These are phyloP conservation scores for Eristalis intricaria DNA, from an alignment of 2,888 invertebrate species.

Conservation along the genomic window DNA sequence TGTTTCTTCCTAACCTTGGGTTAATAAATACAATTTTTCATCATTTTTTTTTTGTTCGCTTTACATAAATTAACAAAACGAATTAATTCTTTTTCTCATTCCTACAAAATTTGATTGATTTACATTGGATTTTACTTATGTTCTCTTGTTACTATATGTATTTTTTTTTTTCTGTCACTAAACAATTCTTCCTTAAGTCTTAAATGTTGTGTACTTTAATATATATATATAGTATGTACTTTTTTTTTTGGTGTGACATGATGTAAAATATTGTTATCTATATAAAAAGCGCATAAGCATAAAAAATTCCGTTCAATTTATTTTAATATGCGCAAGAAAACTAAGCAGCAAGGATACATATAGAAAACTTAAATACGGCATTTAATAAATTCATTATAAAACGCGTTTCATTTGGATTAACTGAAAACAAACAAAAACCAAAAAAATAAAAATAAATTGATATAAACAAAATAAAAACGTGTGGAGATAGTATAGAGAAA, in stretches of 20 bases:
- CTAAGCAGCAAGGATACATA: conserved; percentile 62
- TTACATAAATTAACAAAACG: conserved; percentile 33
- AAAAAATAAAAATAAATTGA: conserved; percentile 21
- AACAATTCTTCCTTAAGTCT: conserved; percentile 33
- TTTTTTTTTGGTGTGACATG: conserved; percentile 40
- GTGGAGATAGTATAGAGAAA: conserved; percentile 27
- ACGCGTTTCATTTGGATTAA: conserved; percentile 10
- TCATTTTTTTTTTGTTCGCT: conserved; percentile 16
- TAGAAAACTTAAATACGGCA: conserved; percentile 29
- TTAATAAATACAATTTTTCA: conserved; percentile 27
- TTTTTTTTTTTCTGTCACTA: not conserved
- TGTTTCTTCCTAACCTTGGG: conserved; percentile 12
- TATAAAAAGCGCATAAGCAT: conserved; percentile 65
- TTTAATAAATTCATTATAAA: conserved; percentile 6
- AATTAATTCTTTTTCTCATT: conserved; percentile 14
- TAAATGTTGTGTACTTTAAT: conserved; percentile 16
- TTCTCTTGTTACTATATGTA: not conserved
- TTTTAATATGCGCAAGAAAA: conserved; percentile 56
- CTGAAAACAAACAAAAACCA: conserved; percentile 11
- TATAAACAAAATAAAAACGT: not conserved
- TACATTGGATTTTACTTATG: conserved; percentile 30
- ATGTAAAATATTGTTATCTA: conserved; percentile 23
- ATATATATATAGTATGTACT: conserved; percentile 8
- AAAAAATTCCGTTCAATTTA: conserved; percentile 30
- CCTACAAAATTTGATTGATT: conserved; percentile 38